Percentiles rank a stretch among this genome's conserved stretches.
These are phyloP conservation scores for Steinernema hermaphroditum DNA, from an alignment of 2,888 invertebrate genomes.

Conservation along the genomic window DNA sequence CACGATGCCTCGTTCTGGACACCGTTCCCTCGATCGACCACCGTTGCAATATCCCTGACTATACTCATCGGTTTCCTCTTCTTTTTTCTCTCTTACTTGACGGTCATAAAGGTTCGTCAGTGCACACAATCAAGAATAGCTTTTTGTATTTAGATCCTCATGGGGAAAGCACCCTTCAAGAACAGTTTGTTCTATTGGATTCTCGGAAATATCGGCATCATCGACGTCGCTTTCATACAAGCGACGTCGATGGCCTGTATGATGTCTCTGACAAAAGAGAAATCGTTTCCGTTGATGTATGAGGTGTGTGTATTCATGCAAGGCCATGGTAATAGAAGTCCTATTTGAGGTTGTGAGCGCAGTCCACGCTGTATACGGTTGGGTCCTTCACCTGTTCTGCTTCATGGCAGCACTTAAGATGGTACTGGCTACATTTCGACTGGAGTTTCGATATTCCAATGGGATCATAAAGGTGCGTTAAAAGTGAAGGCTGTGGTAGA, in stretches of 20 bases:
- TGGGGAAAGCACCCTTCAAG: not conserved
- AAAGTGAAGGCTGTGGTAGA: too few species aligned
- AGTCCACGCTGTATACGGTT: slow-evolving; percentile 4
- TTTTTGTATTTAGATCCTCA: too few species aligned
- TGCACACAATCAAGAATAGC: too few species aligned
- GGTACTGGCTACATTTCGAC: not conserved
- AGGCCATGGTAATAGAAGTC: not conserved
- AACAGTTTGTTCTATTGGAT: slow-evolving; percentile 14
- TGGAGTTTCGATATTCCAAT: not conserved
- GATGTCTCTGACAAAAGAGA: not conserved
- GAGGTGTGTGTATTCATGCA: not conserved
- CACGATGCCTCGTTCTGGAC: slow-evolving; percentile 4
- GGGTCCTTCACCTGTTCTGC: not conserved
- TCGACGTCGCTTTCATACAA: not conserved
- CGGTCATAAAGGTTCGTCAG: slow-evolving; percentile 10
- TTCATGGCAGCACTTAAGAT: not conserved
- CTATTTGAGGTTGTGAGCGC: not conserved
- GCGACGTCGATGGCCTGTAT: not conserved
- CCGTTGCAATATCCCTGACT: not conserved
- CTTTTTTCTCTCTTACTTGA: not conserved
- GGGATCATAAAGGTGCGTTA: not conserved
- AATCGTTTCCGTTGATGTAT: not conserved
- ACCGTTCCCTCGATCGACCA: not conserved
- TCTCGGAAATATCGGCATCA: not conserved
- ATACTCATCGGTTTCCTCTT: not conserved